Base-by-base conservation (phyloP, 2,888 invertebrate genomes). In the Carterocephalus palaemon region DNA sequence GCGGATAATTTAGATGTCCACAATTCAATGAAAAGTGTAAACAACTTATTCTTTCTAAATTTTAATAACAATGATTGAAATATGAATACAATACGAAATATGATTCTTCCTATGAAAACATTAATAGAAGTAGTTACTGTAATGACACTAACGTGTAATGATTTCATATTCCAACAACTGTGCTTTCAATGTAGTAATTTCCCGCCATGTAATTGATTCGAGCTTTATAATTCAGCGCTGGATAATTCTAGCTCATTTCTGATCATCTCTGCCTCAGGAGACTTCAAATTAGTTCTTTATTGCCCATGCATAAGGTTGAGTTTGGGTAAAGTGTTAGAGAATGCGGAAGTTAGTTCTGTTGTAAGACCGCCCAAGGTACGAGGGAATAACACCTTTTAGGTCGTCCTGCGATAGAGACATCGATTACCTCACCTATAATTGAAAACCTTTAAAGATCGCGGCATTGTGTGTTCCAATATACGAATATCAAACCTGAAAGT, bases 201-300 rank as follows among this genome's bases (percentile, higher is more conserved):
- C 16, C 22, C 46, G 46, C 23, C 46, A 13, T 37, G 34, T 50
- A 47, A 52, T 54, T 49, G 52, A 54, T 54, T 50, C 47, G 36
- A 40, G 34, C 23, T 45, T 13, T 48, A 47, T 50, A 40, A 46
- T 51, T 49, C 49, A 39, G 47, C 31, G 40, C 34, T 49, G 37
- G 42, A 47, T 52, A 49, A 52, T 49, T 50, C 51, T 49, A 51
- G 43, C 47, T 39, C 48, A 49, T 48, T 41, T 32, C 31, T 32
- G 23, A 40, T 15, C 39, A 31, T 40, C 31, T 39, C 10, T 5
- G 2, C 4, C 16, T 16, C 3, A 13, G 1, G n/a, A 9, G 7
- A 20, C 32, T 2, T 26, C 19, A 13, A 26, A 3, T n/a, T 17
- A 8, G 8, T 26, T 7, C 19, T 12, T 6, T 33, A 26, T 26